Evolutionary conservation across 2,797 vertebrate species (phyloP), one percentile per base, ranked within the genome.

Genomic region (Vipera latastei): DNA sequence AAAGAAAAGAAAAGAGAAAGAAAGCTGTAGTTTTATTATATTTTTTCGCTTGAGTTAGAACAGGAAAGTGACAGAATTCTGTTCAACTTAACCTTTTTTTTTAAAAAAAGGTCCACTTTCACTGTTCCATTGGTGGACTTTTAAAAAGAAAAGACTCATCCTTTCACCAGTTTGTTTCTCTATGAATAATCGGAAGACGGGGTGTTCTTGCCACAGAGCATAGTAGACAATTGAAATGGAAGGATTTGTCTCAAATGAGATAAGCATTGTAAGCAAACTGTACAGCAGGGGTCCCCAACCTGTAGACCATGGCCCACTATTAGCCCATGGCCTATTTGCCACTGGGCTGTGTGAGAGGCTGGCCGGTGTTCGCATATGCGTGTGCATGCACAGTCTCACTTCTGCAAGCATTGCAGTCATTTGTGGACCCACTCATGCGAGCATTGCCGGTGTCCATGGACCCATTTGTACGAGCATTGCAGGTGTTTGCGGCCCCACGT

Each of bases 1-100:
- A 12, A 0, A 63, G 4, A 28, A 9, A 63, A 4, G 26, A 7
- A 8, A 9, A 60, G 22, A 1, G 1, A 53, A 1, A 53, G 1
- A 53, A 25, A 1, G 4, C 0, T 65, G 11, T 63, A 63, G 60
- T 63, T 63, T 63, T 63, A 12, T 63, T 59, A 59, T 16, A 5
- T 63, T 63, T 63, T 28, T 63, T 28, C 26, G 28, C 1, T 63
- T 63, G 61, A 63, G 9, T 28, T 63, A 69, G n/a, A 32, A 69
- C 28, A 69, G 65, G 65, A 69, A 69, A 69, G n/a, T 69, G 65
- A 32, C 5, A 32, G n/a, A 69, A 69, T 32, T 69, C 65, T 32
- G 65, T 32, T 69, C 65, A 65, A 69, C 65, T 69, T 69, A 28
- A 65, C 28, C 63, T 13, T 65, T 51, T 65, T 65, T 61, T 61